Evolutionary conservation across 1,140 invertebrate genomes (phyloP).

Genomic region (Drosophila hydei): DNA sequence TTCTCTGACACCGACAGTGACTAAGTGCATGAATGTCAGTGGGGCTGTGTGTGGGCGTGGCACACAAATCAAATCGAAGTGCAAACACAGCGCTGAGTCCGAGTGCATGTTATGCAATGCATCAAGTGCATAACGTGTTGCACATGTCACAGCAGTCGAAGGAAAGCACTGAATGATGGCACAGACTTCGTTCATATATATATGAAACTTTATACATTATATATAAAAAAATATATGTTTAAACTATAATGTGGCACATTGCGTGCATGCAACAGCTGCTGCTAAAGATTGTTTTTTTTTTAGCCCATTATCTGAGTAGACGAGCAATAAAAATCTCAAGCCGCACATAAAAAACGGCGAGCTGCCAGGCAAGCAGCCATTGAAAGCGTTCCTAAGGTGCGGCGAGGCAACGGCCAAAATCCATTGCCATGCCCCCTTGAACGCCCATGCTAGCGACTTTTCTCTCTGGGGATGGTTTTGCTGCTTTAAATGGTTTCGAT

Average conservation of each 20-base stretch:
- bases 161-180: not conserved
- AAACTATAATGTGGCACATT: slow-evolving; percentile 21
- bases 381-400: slow-evolving; percentile 25
- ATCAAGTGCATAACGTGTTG: slow-evolving; percentile 53
- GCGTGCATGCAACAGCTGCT: slow-evolving; percentile 39
- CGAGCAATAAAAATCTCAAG: slow-evolving; percentile 44
- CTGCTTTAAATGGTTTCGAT: slow-evolving; percentile 53
- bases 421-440: not conserved
- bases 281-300: slow-evolving; percentile 18
- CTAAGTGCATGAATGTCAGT: slow-evolving; percentile 44
- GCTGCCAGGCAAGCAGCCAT: not conserved
- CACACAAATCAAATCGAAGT: slow-evolving; percentile 21
- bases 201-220: too few species aligned
- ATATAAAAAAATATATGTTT: not conserved
- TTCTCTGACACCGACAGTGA: slow-evolving; percentile 43
- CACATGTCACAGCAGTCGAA: slow-evolving; percentile 29
- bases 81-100: slow-evolving; percentile 5
- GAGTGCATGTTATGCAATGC: slow-evolving; percentile 61
- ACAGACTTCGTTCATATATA: not conserved
- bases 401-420: not conserved
- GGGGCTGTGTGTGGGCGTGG: slow-evolving; percentile 13
- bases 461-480: slow-evolving; percentile 28
- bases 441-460: too few species aligned
- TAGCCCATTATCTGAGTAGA: slow-evolving; percentile 27
- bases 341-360: slow-evolving; percentile 44